Evolutionary conservation across 2,113 vertebrate species (phyloP).

Genomic region (Oreochromis niloticus): DNA sequence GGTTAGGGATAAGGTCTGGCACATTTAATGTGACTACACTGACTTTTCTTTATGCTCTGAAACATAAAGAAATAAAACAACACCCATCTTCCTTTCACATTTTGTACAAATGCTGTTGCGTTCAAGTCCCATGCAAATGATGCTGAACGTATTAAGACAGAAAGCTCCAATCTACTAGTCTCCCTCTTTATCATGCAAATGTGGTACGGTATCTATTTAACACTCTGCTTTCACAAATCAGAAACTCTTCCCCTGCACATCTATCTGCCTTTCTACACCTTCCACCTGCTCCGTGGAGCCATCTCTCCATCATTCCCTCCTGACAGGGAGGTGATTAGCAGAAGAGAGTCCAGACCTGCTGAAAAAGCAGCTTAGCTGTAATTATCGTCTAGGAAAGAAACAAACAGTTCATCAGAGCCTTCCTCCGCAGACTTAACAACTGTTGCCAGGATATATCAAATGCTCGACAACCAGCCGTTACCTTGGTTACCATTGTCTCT

Average conservation of each 20-base stretch:
- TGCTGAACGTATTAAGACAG: neutral
- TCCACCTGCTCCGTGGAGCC: neutral
- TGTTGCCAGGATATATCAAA: slow-evolving; percentile 52
- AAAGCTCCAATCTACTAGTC: neutral
- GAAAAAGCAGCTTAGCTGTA: slow-evolving; percentile 50
- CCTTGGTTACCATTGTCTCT: slow-evolving; percentile 56
- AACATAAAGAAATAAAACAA: neutral
- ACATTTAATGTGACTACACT: neutral
- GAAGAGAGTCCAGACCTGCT: slow-evolving; percentile 30
- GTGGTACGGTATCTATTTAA: neutral
- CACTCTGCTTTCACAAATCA: neutral
- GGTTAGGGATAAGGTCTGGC: neutral
- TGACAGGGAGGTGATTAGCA: slow-evolving; percentile 36
- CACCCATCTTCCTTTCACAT: neutral
- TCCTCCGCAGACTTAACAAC: slow-evolving; percentile 41
- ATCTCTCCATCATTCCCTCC: neutral
- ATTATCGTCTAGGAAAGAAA: slow-evolving; percentile 45
- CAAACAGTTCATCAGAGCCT: slow-evolving; percentile 50
- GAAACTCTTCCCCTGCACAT: neutral
- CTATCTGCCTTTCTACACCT: neutral
- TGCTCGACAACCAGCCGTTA: slow-evolving; percentile 35
- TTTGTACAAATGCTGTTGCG: neutral
- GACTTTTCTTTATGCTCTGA: neutral
- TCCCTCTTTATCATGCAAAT: neutral
- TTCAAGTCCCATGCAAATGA: neutral